Base-by-base conservation (phyloP, 1,140 invertebrate genomes). In the Drosophila miranda region DNA sequence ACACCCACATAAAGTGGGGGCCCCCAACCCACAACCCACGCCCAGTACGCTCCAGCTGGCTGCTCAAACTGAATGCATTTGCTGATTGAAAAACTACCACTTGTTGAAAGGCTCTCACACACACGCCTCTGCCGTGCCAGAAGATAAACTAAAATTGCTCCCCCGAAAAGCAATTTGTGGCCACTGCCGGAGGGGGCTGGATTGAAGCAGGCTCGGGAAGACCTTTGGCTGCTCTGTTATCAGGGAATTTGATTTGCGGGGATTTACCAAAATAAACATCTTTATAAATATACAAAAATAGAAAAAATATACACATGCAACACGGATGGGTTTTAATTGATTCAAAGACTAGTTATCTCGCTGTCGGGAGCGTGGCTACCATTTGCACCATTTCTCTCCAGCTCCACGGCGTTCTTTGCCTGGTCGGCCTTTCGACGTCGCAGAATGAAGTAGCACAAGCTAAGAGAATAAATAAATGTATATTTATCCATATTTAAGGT, bases 51-150 rank as follows among this genome's bases (percentile, higher is more conserved):
- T 48, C 34, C 62, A 68, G 61, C 56, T 89, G 77, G 75, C 58
- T 76, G 81, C 83, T 63, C 77, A 87, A 67, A 81, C 70, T 90
- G 88, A 90, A 90, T 89, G 89, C 89, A 90, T 90, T 90, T 90
- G 81, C 76, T 90, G 89, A 90, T 90, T 90, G 78, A 68, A 90
- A 90, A 89, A 86, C 87, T 89, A 81, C 78, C 64, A 71, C 71
- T 74, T 67, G 61, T 43, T 19, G 41, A 54, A 70, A 64, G 44
- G 60, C 49, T 57, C 34, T 8, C 8, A 19, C 28, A 2, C 8
- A 23, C 23, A 26, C 23, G 3, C 67, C 26, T 19, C 8, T 11
- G 45, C 16, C 16, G 19, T 23, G 45, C 2, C 11, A 3, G 19
- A 9, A 38, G 11, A 13, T 56, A 16, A 56, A 56, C 63, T 68